phyloP scores from a whole-genome alignment of 2,888 invertebrate species.

The Drosophila atripex region DNA sequence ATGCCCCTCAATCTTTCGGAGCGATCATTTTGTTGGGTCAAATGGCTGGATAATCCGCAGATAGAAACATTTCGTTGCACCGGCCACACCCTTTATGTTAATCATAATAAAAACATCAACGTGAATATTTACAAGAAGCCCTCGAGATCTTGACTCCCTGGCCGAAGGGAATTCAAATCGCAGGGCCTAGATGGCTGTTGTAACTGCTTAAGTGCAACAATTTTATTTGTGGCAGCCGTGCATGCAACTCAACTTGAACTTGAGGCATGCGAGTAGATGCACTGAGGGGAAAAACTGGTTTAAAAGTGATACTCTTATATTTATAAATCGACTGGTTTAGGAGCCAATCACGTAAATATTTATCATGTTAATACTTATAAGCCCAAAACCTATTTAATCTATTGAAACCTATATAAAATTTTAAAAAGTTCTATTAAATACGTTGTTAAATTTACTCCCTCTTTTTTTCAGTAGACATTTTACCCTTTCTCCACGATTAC shows the following conservation, averaged over 20 bases:
- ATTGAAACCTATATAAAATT: too few relatives aligned
- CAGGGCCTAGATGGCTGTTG: slow-evolving; percentile 59
- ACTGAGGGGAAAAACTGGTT: slow-evolving; percentile 37
- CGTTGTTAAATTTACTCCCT: not conserved
- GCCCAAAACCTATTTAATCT: too few relatives aligned
- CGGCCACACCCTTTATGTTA: slow-evolving; percentile 72
- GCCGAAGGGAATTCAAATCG: slow-evolving; percentile 14
- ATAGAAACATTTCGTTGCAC: slow-evolving; percentile 19
- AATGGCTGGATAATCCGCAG: slow-evolving; percentile 52
- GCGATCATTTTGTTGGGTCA: slow-evolving; percentile 60
- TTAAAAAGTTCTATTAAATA: too few relatives aligned
- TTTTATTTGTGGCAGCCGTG: slow-evolving; percentile 68
- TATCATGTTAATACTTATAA: too few relatives aligned
- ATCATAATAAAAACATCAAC: slow-evolving; percentile 78
- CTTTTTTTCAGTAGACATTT: slow-evolving; percentile 13
- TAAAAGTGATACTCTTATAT: not conserved
- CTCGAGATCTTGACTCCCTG: slow-evolving; percentile 42
- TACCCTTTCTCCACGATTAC: not conserved
- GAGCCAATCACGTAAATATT: not conserved
- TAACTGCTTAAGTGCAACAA: slow-evolving; percentile 77
- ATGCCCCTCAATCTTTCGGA: too few relatives aligned
- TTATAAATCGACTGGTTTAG: not conserved
- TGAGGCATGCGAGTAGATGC: slow-evolving; percentile 50
- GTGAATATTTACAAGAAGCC: slow-evolving; percentile 69
- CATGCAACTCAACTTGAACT: slow-evolving; percentile 61